These are phyloP conservation scores for Pitangus sulphuratus DNA, from an alignment of 2,797 vertebrate species.

Conservation along the genomic window DNA sequence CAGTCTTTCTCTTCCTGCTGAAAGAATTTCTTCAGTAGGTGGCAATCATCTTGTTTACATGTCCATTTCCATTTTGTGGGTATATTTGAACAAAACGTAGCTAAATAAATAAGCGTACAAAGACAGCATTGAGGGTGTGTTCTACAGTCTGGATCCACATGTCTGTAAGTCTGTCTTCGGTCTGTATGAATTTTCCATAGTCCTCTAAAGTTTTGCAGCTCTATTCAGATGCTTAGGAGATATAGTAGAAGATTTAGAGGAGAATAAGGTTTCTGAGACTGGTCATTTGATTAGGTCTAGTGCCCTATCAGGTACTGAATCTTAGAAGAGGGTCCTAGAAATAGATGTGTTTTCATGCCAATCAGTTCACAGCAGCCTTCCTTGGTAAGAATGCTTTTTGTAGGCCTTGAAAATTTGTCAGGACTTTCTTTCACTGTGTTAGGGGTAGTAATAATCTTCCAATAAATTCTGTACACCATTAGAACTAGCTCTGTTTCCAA, in stretches of 20 bases:
- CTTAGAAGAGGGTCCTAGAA: neutral
- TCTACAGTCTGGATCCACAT: neutral
- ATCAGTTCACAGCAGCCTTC: neutral
- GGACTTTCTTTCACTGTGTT: neutral
- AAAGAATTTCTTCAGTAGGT: neutral
- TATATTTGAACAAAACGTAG: neutral
- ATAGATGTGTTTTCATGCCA: neutral
- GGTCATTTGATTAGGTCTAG: neutral
- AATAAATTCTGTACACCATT: neutral
- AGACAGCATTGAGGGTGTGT: neutral
- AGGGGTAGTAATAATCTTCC: neutral
- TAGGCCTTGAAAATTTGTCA: neutral
- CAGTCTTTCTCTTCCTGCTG: neutral
- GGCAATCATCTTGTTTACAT: neutral
- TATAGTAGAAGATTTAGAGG: neutral
- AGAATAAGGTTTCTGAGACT: neutral
- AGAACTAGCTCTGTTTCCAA: neutral
- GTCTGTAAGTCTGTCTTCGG: neutral
- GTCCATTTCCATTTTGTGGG: neutral
- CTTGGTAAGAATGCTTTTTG: neutral
- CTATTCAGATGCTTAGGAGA: neutral
- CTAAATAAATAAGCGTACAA: neutral
- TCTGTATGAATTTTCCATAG: neutral
- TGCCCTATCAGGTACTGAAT: neutral
- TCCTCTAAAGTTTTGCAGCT: neutral